Conservation (phyloP, 1,140 invertebrate species). For the Macrocentrus cingulum region DNA sequence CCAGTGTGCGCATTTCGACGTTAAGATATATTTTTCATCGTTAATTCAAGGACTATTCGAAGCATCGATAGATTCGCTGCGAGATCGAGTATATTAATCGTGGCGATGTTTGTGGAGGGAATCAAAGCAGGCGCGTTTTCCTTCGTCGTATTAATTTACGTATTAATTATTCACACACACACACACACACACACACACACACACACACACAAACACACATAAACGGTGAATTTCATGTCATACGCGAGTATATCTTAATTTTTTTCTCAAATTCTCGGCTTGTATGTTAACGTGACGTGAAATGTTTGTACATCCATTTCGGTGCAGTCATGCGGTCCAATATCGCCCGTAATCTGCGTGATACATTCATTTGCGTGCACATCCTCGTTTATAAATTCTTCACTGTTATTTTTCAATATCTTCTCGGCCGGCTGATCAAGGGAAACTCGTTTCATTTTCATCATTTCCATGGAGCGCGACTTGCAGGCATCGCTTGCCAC, state of each 20-base stretch:
- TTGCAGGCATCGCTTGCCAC: conserved; percentile 49
- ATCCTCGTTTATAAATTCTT: conserved; percentile 41
- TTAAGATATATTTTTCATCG: no score
- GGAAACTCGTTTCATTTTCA: conserved; percentile 57
- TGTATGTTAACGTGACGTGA: conserved; percentile 68
- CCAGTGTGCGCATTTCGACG: background rate
- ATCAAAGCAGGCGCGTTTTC: conserved; percentile 22
- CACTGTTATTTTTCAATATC: conserved; percentile 41
- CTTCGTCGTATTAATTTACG: background rate
- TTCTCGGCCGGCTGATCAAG: conserved; percentile 43
- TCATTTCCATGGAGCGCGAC: conserved; percentile 52
- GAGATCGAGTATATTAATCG: conserved; percentile 14
- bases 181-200: no score
- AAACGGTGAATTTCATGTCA: no score
- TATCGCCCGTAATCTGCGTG: conserved; percentile 38
- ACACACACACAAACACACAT: no score
- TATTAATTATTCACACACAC: no score
- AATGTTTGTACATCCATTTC: conserved; percentile 66
- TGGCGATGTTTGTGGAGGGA: conserved; percentile 24
- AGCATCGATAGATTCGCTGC: background rate
- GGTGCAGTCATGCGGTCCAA: conserved; percentile 58
- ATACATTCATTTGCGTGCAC: conserved; percentile 32
- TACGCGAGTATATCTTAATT: conserved; percentile 16
- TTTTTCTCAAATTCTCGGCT: conserved; percentile 63
- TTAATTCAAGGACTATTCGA: no score